Percentiles rank a stretch among this genome's conserved stretches.
Conservation (phyloP, 2,888 invertebrate genomes). For the Terebella lapidaria region DNA sequence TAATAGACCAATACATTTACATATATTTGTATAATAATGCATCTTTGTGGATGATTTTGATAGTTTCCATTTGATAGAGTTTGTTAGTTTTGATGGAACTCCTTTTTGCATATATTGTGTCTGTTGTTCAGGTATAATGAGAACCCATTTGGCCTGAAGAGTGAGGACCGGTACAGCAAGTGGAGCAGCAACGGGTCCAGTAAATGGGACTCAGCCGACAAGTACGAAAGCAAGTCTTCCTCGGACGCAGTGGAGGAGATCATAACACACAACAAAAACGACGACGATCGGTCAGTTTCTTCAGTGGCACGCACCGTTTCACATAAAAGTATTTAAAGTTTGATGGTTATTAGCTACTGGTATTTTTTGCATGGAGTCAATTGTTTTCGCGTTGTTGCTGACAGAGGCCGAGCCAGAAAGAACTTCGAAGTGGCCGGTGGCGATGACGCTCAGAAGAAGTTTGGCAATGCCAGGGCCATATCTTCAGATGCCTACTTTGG, state of each 20-base stretch:
- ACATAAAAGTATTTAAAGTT: too few relatives aligned
- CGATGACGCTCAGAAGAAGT: slow-evolving; percentile 82
- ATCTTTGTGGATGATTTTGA: too few relatives aligned
- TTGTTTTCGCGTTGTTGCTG: too few relatives aligned
- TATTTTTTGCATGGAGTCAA: too few relatives aligned
- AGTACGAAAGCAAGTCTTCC: slow-evolving; percentile 34
- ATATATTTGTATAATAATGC: too few relatives aligned
- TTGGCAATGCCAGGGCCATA: slow-evolving; percentile 94
- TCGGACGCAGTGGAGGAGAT: slow-evolving; percentile 7
- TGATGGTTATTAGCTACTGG: too few relatives aligned
- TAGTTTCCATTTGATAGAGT: too few relatives aligned
- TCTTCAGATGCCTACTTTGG: slow-evolving; percentile 96
- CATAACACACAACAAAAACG: neutral
- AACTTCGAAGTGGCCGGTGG: slow-evolving; percentile 26
- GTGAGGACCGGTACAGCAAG: slow-evolving; percentile 31
- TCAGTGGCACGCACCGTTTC: too few relatives aligned
- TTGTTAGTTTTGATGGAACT: too few relatives aligned
- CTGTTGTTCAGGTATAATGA: slow-evolving; percentile 24
- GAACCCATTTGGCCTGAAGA: slow-evolving; percentile 34
- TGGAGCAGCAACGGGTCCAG: slow-evolving; percentile 24
- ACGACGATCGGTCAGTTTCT: neutral
- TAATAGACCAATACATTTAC: too few relatives aligned
- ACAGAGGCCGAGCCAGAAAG: slow-evolving; percentile 40
- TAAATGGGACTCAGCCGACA: slow-evolving; percentile 41
- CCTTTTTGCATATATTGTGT: too few relatives aligned